phyloP scores from a whole-genome alignment of 30 jellyfish, hydroid and myxozoan species.

The Sanderia malayensis region DNA sequence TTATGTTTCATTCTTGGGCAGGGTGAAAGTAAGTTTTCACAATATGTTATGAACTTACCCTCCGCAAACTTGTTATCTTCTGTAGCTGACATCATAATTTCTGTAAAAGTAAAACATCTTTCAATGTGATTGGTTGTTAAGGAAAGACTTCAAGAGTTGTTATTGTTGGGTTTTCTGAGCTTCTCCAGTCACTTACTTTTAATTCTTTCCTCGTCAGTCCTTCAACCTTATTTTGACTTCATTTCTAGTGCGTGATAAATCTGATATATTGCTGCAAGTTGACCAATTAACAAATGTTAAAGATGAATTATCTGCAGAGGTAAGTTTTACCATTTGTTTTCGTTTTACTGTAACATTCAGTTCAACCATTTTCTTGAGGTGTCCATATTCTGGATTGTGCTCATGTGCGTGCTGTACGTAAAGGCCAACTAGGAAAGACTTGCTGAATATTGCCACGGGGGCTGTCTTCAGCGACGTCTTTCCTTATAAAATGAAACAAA shows the following conservation, averaged over 20 bases:
- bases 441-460: neutral
- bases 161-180: neutral
- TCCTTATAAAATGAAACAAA: neutral
- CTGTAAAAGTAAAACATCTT: neutral
- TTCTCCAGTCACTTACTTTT: neutral
- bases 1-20: conserved; percentile 85
- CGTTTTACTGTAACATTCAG: no score
- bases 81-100: neutral
- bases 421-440: neutral
- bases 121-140: neutral
- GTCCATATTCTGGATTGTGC: neutral
- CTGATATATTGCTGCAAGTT: conserved; percentile 67
- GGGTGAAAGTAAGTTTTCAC: conserved; percentile 79
- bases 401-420: neutral
- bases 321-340: neutral
- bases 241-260: conserved; percentile 68
- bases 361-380: neutral
- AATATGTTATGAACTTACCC: neutral
- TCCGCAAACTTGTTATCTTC: neutral
- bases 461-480: neutral
- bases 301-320: conserved; percentile 81
- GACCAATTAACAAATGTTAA: conserved; percentile 64
- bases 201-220: neutral
- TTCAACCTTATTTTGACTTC: neutral
- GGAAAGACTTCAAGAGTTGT: neutral